Percentiles rank a stretch among this genome's conserved stretches.
Conservation (phyloP, 2,888 invertebrate genomes). For the Argynnis bischoffii region DNA sequence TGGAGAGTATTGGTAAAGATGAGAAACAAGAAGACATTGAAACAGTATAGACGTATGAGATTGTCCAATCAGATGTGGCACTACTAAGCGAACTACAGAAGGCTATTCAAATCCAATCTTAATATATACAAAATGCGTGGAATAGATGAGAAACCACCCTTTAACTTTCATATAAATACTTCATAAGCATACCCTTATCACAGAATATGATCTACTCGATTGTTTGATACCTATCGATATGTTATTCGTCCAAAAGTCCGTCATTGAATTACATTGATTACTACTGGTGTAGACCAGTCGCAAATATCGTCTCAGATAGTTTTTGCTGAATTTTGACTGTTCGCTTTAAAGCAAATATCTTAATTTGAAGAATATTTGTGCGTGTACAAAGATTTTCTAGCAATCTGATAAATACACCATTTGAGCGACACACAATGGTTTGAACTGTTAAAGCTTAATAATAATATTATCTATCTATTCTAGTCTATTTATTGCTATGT, state of each 20-base stretch:
- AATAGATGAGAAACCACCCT: conserved; percentile 53
- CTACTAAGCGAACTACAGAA: conserved; percentile 79
- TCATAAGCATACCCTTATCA: conserved; percentile 79
- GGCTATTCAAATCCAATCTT: conserved; percentile 75
- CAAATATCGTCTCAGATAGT: not conserved
- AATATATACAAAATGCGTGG: conserved; percentile 57
- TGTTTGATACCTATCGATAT: conserved; percentile 72
- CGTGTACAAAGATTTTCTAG: conserved; percentile 26
- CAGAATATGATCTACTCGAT: conserved; percentile 73
- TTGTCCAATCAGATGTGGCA: conserved; percentile 54
- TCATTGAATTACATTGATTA: conserved; percentile 11
- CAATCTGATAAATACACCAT: conserved; percentile 31
- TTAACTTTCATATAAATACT: conserved; percentile 59
- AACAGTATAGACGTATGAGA: conserved; percentile 42
- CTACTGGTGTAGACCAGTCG: not conserved
- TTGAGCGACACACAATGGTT: conserved; percentile 56
- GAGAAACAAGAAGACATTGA: conserved; percentile 21
- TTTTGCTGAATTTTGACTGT: conserved; percentile 5
- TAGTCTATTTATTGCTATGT: conserved; percentile 81
- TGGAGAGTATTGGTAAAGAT: conserved; percentile 15
- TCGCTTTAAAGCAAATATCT: conserved; percentile 18
- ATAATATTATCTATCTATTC: conserved; percentile 74
- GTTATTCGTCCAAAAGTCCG: conserved; percentile 44
- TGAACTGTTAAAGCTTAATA: conserved; percentile 68
- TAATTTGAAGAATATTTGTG: conserved; percentile 27